These are phyloP conservation scores for Champsocephalus esox DNA, from an alignment of 2,797 vertebrate genomes.

Conservation along the genomic window DNA sequence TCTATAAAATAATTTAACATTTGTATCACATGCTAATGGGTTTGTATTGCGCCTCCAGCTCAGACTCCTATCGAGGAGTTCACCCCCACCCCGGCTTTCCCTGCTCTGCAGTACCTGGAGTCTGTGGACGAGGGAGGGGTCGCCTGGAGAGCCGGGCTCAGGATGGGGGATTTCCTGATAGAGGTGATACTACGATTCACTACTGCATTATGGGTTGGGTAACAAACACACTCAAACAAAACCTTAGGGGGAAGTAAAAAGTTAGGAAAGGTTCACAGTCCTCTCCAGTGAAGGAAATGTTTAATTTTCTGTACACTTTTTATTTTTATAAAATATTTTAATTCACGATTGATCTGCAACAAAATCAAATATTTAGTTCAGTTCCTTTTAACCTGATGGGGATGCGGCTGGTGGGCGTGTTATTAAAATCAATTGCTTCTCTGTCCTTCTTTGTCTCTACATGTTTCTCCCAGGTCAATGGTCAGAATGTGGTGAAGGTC, in stretches of 20 bases:
- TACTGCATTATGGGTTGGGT: slow-evolving; percentile 14
- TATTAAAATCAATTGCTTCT: not conserved
- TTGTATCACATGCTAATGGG: slow-evolving; percentile 5
- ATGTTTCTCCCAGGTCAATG: slow-evolving; percentile 88
- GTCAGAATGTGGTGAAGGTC: slow-evolving; percentile 95
- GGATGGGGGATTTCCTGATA: slow-evolving; percentile 95
- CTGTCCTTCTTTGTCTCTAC: not conserved
- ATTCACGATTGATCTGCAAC: not conserved
- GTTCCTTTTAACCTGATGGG: too few relatives aligned
- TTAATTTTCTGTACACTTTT: not conserved
- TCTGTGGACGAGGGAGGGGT: slow-evolving; percentile 95
- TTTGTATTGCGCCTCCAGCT: slow-evolving; percentile 82
- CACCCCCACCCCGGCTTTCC: slow-evolving; percentile 94
- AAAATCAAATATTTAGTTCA: not conserved
- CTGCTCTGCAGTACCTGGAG: slow-evolving; percentile 94
- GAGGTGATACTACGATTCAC: slow-evolving; percentile 81
- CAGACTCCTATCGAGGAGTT: slow-evolving; percentile 97
- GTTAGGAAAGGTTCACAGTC: not conserved
- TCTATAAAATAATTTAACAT: too few relatives aligned
- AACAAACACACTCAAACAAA: too few relatives aligned
- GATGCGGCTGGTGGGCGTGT: too few relatives aligned
- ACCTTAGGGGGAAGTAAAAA: too few relatives aligned
- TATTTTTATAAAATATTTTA: not conserved
- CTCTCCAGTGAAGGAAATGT: not conserved
- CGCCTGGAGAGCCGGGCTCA: slow-evolving; percentile 92